Percentiles rank a stretch among this genome's conserved stretches.
Evolutionary conservation across 1,140 invertebrate genomes (phyloP).

Genomic region (Bombus sylvicola): DNA sequence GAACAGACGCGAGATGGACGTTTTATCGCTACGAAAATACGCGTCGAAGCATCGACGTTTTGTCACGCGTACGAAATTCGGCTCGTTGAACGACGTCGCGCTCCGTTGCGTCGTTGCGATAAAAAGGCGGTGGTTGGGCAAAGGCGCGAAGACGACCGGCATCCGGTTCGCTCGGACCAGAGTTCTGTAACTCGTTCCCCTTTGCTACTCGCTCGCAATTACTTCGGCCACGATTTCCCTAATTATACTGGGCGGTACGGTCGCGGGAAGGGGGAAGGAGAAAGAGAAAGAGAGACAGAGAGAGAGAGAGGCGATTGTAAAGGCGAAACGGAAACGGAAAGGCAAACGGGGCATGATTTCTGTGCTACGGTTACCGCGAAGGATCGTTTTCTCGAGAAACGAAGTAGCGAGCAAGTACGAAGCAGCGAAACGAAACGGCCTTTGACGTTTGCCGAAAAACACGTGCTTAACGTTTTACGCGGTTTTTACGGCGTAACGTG

Average conservation of each 20-base stretch:
- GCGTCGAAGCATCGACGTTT: background rate
- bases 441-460: constrained; percentile 3
- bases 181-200: constrained; percentile 1
- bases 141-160: background rate
- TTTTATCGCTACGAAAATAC: no score
- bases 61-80: background rate
- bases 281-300: background rate
- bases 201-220: constrained; percentile 27
- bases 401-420: background rate
- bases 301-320: background rate
- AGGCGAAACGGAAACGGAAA: background rate
- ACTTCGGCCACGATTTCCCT: constrained; percentile 51
- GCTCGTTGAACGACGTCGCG: no score
- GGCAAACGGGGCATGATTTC: constrained; percentile 25
- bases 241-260: constrained; percentile 41
- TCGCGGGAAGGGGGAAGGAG: background rate
- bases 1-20: background rate
- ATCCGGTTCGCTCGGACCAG: background rate
- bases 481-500: background rate
- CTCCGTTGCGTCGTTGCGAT: background rate
- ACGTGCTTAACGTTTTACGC: background rate
- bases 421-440: background rate
- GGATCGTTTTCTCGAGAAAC: background rate
- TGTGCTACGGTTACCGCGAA: background rate
- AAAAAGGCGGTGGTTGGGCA: background rate